Evolutionary conservation across 2,797 vertebrate species (phyloP), one percentile per base, ranked within the genome.

Genomic region (Lates japonicus): DNA sequence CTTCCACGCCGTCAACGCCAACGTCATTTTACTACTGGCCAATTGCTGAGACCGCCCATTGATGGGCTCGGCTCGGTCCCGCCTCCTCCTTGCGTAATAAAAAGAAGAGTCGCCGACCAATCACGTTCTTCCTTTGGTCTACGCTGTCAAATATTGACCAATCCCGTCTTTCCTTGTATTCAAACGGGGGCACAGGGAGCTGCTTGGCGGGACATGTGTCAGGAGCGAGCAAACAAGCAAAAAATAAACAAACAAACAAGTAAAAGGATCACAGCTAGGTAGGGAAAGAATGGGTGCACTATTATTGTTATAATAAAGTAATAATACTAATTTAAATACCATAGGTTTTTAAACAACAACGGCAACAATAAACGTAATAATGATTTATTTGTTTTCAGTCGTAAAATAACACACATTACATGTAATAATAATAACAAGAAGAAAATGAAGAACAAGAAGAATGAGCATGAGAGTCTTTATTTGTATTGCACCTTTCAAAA

Each of bases 21-120:
- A 77, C 70, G 81, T 86, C 14, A 51, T 51, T 84, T 86, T 87
- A 89, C 85, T 83, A 87, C 42, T 0, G 60, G 19, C 90, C 89
- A 93, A 94, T 92, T 71, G 54, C 5, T 0, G 73, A 41, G 7
- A 13, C 10, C 2, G n/a, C 39, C 62, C 90, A 93, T 93, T 92
- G 87, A 90, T 0, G 7, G 58, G 7, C 17, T 42, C 20, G 4
- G 1, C 1, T 3, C 0, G 1, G 37, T 7, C 62, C 80, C 72
- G 64, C 80, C 84, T 42, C 48, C 20, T 10, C n/a, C 16, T n/a
- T 39, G 7, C 1, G 0, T 20, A 14, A 31, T 0, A 2, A 0
- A 1, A 4, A 5, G 1, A 2, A 7, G 3, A 25, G 11, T 0
- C 0, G 22, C 31, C 1, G 62, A 63, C 81, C 87, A 91, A 90